phyloP scores from a whole-genome alignment of 2,797 vertebrate genomes.

The Eulemur coronatus region DNA sequence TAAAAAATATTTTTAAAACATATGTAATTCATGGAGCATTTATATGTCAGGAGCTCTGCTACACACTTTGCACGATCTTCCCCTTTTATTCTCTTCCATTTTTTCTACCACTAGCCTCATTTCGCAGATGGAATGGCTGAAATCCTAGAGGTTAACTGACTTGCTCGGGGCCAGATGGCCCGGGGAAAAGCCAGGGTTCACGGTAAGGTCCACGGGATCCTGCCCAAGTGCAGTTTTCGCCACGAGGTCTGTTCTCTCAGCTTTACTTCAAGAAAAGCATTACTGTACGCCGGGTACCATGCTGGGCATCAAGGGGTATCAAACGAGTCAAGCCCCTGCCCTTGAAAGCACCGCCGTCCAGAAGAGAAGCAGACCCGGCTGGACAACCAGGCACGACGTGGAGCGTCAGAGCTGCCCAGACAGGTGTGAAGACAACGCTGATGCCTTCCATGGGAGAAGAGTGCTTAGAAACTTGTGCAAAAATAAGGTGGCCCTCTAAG shows the following conservation, averaged over 20 bases:
- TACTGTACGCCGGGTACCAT: fast-evolving
- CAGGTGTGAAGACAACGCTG: not conserved
- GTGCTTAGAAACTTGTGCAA: too few relatives aligned
- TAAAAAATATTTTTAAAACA: not conserved
- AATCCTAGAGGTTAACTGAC: not conserved
- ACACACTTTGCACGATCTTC: not conserved
- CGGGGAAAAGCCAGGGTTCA: not conserved
- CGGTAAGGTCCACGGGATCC: not conserved
- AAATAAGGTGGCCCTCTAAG: not conserved
- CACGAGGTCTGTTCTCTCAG: not conserved
- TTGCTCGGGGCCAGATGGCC: not conserved
- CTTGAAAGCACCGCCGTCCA: too few relatives aligned
- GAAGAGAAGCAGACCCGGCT: not conserved
- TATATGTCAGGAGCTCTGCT: not conserved
- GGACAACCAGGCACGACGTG: fast-evolving
- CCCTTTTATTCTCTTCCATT: not conserved
- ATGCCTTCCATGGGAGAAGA: fast-evolving
- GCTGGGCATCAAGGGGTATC: not conserved
- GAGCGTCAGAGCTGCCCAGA: not conserved
- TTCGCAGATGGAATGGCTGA: not conserved
- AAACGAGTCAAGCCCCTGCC: not conserved
- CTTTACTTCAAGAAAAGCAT: not conserved
- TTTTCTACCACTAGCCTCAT: not conserved
- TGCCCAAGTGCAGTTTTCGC: not conserved
- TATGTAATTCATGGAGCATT: not conserved